Evolutionary conservation across 2,113 vertebrate genomes (phyloP).

Genomic region (Pipra filicauda): DNA sequence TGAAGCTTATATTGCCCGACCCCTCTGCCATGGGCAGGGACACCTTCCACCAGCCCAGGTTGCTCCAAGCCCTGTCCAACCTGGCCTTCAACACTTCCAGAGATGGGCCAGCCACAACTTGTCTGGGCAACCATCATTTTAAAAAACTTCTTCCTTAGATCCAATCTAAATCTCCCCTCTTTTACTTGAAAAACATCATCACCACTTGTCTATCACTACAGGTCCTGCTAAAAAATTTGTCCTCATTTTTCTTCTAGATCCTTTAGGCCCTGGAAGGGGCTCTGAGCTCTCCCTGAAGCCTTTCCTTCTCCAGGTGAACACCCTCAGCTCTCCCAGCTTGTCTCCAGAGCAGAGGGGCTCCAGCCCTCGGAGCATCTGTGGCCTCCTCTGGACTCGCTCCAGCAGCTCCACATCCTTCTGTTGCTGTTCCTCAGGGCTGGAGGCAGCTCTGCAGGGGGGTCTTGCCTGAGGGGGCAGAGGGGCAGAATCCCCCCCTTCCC

Average conservation of each 20-base stretch:
- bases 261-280: not conserved
- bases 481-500: not conserved
- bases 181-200: not conserved
- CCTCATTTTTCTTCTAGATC: not conserved
- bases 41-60: not conserved
- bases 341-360: not conserved
- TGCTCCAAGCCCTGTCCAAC: accelerated
- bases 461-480: not conserved
- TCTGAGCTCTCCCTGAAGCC: not conserved
- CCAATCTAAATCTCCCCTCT: not conserved
- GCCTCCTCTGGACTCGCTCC: not conserved
- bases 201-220: not conserved
- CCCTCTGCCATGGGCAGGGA: not conserved
- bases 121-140: not conserved
- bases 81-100: not conserved
- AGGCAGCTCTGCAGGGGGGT: not conserved
- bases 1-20: not conserved
- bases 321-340: not conserved
- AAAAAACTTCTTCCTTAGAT: not conserved
- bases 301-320: not conserved
- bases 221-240: not conserved
- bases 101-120: not conserved
- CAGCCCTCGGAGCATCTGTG: not conserved
- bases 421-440: not conserved
- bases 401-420: not conserved